Percentiles rank a stretch among this genome's conserved stretches.
These are phyloP conservation scores for Malthinus flaveolus DNA, from an alignment of 2,888 invertebrate species.

Conservation along the genomic window DNA sequence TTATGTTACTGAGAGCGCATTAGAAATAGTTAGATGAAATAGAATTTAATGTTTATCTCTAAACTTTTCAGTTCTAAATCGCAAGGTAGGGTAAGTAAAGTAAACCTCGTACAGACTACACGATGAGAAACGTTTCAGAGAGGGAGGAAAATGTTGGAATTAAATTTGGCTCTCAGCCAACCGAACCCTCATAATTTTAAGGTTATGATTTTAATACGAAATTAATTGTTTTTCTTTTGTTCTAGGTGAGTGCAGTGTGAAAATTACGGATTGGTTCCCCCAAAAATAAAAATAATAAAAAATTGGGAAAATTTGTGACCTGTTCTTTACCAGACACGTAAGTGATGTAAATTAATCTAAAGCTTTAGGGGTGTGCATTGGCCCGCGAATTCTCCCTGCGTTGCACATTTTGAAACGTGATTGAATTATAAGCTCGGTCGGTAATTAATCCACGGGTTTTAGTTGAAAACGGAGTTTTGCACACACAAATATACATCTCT, in stretches of 20 bases:
- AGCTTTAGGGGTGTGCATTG: slow-evolving; percentile 31
- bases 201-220: not conserved
- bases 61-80: no score
- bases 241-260: slow-evolving; percentile 40
- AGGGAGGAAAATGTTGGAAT: no score
- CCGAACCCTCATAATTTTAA: no score
- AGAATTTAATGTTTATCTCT: no score
- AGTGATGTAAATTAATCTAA: slow-evolving; percentile 31
- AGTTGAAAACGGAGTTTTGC: slow-evolving; percentile 8
- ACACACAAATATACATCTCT: slow-evolving; percentile 10
- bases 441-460: slow-evolving; percentile 33
- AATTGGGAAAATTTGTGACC: slow-evolving; percentile 4
- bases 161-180: no score
- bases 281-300: not conserved
- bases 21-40: no score
- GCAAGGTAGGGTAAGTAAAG: no score
- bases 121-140: no score
- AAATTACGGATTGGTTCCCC: not conserved
- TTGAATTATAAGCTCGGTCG: slow-evolving; percentile 38
- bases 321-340: slow-evolving; percentile 14
- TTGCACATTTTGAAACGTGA: slow-evolving; percentile 37
- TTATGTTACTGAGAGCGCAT: no score
- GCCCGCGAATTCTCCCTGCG: slow-evolving; percentile 34
- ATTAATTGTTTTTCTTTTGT: slow-evolving; percentile 28
- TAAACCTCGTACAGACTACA: no score